Evolutionary conservation across 2,888 invertebrate genomes (phyloP).

Genomic region (Torymus auratus): DNA sequence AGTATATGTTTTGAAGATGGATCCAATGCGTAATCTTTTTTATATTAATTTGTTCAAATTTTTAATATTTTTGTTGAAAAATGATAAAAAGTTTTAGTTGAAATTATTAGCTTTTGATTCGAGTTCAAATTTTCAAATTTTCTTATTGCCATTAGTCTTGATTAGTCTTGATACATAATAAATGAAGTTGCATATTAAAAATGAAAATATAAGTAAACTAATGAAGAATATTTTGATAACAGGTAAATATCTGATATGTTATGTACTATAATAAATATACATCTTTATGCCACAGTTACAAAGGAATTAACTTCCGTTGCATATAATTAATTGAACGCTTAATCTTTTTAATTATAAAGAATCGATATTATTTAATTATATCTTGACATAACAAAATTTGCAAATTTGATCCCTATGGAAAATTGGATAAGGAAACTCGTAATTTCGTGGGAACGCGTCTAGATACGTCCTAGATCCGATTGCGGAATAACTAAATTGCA

Average conservation of each 20-base stretch:
- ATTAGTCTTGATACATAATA: constrained; percentile 22
- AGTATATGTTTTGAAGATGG: constrained; percentile 23
- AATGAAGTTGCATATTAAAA: constrained; percentile 16
- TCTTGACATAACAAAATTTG: constrained; percentile 14
- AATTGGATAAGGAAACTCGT: constrained; percentile 46
- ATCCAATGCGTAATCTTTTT: constrained; percentile 2
- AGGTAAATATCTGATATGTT: constrained; percentile 32
- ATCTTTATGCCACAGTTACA: constrained; percentile 26
- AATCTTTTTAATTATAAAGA: constrained; percentile 18
- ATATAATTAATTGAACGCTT: constrained; percentile 6
- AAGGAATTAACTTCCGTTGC: constrained; percentile 12
- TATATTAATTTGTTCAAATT: constrained; percentile 26
- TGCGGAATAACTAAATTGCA: constrained; percentile 62
- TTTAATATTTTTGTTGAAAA: constrained; percentile 30
- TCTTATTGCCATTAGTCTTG: constrained; percentile 42
- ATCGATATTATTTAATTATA: constrained; percentile 39
- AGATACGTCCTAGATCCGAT: constrained; percentile 64
- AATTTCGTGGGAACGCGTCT: constrained; percentile 51
- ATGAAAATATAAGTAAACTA: constrained; percentile 26
- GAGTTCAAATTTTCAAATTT: constrained; percentile 27
- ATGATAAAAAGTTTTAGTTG: constrained; percentile 8
- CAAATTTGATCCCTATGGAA: constrained; percentile 16
- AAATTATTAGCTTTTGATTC: constrained; percentile 4
- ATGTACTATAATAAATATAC: constrained; percentile 22
- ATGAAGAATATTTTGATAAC: constrained; percentile 30